Percentiles rank a stretch among this genome's conserved stretches.
These are phyloP conservation scores for Coluber constrictor DNA, from an alignment of 2,797 vertebrate species.

Conservation along the genomic window DNA sequence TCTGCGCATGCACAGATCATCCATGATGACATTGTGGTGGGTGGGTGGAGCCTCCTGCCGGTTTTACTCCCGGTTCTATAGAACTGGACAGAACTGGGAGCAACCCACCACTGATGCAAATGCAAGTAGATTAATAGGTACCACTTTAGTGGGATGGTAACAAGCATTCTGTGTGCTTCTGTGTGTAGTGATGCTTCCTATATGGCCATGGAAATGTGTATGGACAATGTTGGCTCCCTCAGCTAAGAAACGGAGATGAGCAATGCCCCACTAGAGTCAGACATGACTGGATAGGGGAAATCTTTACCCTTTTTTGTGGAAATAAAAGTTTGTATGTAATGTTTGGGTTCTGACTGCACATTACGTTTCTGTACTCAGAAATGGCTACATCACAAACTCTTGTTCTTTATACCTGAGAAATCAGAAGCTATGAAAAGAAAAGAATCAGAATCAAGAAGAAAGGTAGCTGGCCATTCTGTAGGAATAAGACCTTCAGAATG, in stretches of 20 bases:
- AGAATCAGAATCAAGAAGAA: not conserved
- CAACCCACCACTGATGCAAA: not conserved
- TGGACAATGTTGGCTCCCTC: not conserved
- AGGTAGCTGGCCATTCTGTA: not conserved
- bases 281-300: not conserved
- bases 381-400: not conserved
- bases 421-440: not conserved
- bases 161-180: not conserved
- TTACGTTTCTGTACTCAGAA: not conserved
- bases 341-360: not conserved
- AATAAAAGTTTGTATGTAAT: not conserved
- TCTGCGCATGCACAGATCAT: too few relatives aligned
- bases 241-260: not conserved
- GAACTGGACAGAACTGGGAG: too few relatives aligned
- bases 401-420: not conserved
- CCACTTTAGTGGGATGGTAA: not conserved
- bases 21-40: too few relatives aligned
- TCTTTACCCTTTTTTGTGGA: not conserved
- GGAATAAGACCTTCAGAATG: not conserved
- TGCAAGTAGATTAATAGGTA: not conserved
- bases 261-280: not conserved
- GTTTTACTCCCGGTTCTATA: too few relatives aligned
- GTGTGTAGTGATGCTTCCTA: not conserved
- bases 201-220: not conserved
- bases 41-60: too few relatives aligned